Evolutionary conservation across 2,797 vertebrate species (phyloP), one percentile per base, ranked within the genome.

Genomic region (Brachyalestes nurse): DNA sequence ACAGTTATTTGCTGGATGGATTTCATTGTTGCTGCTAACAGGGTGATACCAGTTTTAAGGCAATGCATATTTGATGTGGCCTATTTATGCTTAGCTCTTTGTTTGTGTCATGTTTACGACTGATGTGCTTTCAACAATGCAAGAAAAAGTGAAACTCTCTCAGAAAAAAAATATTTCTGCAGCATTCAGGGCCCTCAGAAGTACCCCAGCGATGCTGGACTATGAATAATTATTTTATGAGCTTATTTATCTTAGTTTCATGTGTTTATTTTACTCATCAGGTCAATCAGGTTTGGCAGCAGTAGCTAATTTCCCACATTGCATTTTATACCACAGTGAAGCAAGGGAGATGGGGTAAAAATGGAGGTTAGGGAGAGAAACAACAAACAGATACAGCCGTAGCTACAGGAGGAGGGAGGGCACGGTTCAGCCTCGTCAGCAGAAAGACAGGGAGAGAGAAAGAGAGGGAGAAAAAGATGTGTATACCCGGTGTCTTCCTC

Each of bases 251-350:
- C 7, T 28, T 28, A 5, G 9, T 62, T 62, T 25, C 40, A 65
- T 19, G 19, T 6, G 17, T n/a, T 45, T 67, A 49, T 69, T 49
- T 16, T 28, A 51, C 21, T 47, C 9, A 47, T 14, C 14, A 0
- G 42, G 65, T 69, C 65, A 51, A n/a, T 51, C 13, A 65, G 5
- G 40, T 66, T 65, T 51, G 5, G 28, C 62, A 23, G 49, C 19
- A 21, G 34, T 45, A n/a, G 16, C 45, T 47, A 17, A 40, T 6
- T 12, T n/a, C 13, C 8, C n/a, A n/a, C 14, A 17, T 16, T 28
- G 34, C 4, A 17, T 57, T 57, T 8, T 92, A 89, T 92, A 89
- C 88, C 85, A 82, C 80, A 81, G 28, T 84, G 84, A 85, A 75
- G 89, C 86, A 87, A 62, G 25, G 55, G 47, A 83, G 65, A 66